These are phyloP conservation scores for Sapajus apella DNA, from an alignment of 2,113 vertebrate genomes.

Conservation along the genomic window DNA sequence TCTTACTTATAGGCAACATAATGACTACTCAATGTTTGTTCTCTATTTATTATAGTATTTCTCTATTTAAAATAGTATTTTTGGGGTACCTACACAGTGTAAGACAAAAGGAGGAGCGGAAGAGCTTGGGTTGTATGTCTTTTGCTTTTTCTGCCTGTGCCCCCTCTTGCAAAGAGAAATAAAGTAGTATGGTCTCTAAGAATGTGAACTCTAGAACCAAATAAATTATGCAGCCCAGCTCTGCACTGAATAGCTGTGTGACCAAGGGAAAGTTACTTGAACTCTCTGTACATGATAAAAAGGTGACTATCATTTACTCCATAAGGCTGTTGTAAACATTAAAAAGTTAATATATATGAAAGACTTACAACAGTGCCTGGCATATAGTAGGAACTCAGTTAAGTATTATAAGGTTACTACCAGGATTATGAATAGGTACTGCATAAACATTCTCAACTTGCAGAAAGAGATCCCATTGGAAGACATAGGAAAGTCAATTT, in stretches of 20 bases:
- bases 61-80: background rate
- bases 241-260: background rate
- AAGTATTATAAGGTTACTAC: background rate
- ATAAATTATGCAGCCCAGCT: background rate
- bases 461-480: background rate
- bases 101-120: background rate
- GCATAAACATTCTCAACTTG: background rate
- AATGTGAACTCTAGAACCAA: background rate
- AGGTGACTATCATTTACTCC: background rate
- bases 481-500: background rate
- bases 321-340: background rate
- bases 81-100: rapidly evolving
- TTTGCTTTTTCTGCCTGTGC: background rate
- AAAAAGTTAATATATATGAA: background rate
- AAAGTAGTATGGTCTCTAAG: background rate
- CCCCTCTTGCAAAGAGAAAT: background rate
- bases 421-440: background rate
- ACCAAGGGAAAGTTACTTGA: background rate
- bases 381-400: background rate
- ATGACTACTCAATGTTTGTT: background rate
- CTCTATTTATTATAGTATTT: background rate
- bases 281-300: background rate
- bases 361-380: background rate
- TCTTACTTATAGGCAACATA: background rate
- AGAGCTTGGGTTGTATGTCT: background rate